Evolutionary conservation across 2,113 vertebrate genomes (phyloP).

Genomic region (Silurus glanis): DNA sequence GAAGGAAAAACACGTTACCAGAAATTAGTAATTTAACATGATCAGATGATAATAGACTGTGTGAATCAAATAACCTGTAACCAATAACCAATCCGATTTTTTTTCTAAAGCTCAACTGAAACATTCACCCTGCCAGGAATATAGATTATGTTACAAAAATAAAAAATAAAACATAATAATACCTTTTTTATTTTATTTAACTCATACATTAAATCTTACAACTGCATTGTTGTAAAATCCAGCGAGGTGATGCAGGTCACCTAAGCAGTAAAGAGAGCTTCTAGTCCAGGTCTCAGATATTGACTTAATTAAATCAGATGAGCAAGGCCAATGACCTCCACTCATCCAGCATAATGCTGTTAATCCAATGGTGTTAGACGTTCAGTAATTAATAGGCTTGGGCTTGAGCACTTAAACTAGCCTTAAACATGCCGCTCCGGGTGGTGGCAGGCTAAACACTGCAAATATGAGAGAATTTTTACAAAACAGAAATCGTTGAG

Average conservation of each 20-base stretch:
- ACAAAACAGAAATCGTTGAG: not conserved
- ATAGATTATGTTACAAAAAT: not conserved
- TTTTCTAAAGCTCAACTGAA: not conserved
- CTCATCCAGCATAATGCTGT: slow-evolving; percentile 33
- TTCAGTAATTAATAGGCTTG: slow-evolving; percentile 87
- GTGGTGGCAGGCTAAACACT: slow-evolving; percentile 31
- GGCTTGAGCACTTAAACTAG: slow-evolving; percentile 78
- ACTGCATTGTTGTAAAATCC: not conserved
- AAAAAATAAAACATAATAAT: too few species aligned
- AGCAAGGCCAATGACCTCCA: slow-evolving; percentile 8
- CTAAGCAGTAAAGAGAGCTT: not conserved
- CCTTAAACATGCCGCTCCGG: slow-evolving; percentile 74
- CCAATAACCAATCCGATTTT: too few species aligned
- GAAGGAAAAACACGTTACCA: not conserved
- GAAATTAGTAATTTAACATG: too few species aligned
- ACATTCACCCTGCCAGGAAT: not conserved
- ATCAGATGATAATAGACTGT: too few species aligned
- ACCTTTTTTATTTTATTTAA: too few species aligned
- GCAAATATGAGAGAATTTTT: not conserved
- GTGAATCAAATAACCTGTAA: too few species aligned
- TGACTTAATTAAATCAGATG: slow-evolving; percentile 41
- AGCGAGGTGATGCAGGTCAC: not conserved
- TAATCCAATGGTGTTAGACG: slow-evolving; percentile 35
- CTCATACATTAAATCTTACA: not conserved
- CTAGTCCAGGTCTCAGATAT: slow-evolving; percentile 22